Base-by-base conservation (phyloP, 2,113 vertebrate species). In the Oncorhynchus nerka region DNA sequence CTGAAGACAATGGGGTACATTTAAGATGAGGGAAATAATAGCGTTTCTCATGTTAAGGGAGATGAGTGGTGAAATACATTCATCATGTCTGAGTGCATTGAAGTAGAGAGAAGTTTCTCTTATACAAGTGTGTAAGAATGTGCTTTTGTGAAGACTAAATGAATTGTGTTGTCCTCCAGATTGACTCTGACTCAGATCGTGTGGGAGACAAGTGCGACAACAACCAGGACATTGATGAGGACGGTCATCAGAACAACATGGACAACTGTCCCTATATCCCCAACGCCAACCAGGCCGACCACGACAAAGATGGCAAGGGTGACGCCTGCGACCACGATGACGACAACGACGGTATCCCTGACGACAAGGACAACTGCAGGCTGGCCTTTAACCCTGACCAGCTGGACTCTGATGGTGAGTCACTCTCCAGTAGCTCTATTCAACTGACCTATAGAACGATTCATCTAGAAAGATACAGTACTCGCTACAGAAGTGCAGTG, bases 281-380 rank as follows among this genome's bases (percentile, higher is more conserved):
- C 39, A 99, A 99, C 30, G 94, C 98, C 76, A 99, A 99, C 92
- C 97, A 99, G 90, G 97, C 92, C 1, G 97, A 99, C 86, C 98
- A 99, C 0, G 98, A 99, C 83, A 98, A 99, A 78, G 98, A 99
- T 22, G 98, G 98, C 83, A 99, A 97, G 90, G 98, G 98, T 39
- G 97, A 99, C 9, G 97, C 95, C 81, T 99, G 98, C 55, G 98
- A 99, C 90, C 95, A 97, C 0, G 98, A 99, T n/a, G 97, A 99
- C 22, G 97, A 99, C 88, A 98, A 99, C 4, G 97, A 99, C 3
- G 97, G 97, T 39, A 92, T 99, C 76, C 97, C 97, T n/a, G 98
- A 99, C 78, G 96, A 99, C 24, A 97, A 93, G 88, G 97, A 99
- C 85, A 99, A 99, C 89, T 99, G 97, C 81, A 91, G 98, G 78